Evolutionary conservation across 2,797 vertebrate genomes (phyloP).

Genomic region (Rhynchonycteris naso): DNA sequence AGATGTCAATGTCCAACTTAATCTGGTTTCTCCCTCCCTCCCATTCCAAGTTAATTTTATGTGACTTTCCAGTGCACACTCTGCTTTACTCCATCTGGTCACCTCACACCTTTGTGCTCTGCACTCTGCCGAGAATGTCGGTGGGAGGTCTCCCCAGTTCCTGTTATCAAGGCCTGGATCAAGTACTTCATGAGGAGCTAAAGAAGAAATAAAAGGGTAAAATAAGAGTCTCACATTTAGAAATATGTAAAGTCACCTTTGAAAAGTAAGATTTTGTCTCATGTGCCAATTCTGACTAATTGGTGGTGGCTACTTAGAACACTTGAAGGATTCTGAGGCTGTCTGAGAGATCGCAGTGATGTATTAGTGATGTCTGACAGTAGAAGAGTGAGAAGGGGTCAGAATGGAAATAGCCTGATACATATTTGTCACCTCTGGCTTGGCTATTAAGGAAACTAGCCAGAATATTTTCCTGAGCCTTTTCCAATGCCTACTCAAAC

Average conservation of each 20-base stretch:
- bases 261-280: background rate
- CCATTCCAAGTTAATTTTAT: background rate
- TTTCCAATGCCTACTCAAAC: conserved; percentile 41
- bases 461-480: background rate
- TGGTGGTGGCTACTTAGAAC: background rate
- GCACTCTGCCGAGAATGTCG: background rate
- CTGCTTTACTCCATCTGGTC: background rate
- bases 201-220: background rate
- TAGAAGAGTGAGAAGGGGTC: background rate
- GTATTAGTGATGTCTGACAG: background rate
- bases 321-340: conserved; percentile 13
- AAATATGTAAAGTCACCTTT: background rate
- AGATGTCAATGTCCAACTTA: background rate
- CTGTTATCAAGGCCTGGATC: background rate
- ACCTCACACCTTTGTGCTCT: background rate
- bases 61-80: background rate
- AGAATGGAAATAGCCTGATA: background rate
- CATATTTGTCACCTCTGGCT: background rate
- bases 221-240: background rate
- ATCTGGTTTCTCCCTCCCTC: background rate
- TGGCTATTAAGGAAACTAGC: conserved; percentile 1
- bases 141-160: background rate
- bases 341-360: background rate
- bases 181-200: background rate
- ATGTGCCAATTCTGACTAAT: background rate